Evolutionary conservation across 2,113 vertebrate genomes (phyloP), one percentile per base, ranked within the genome.

Genomic region (Oncorhynchus mykiss): DNA sequence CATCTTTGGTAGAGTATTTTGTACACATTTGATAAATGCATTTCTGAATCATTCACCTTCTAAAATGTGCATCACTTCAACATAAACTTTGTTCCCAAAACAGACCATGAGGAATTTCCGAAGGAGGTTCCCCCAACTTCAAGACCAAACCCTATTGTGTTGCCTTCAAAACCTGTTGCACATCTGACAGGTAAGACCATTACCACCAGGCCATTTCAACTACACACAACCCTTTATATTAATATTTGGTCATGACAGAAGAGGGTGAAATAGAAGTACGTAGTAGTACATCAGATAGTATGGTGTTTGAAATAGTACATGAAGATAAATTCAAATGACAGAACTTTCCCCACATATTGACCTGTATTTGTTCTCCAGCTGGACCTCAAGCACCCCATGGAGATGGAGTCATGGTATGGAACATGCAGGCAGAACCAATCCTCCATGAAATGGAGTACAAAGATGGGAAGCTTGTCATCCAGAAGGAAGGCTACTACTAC

Each of bases 401-500:
- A 0, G 59, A 80, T 0, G 27, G 82, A 0, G 76, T 88, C 0
- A 67, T 96, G 83, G 68, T 78, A 0, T 97, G 95, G 96, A 91
- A 91, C 67, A 51, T 24, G 0, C 7, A 3, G 0, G 90, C 90
- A n/a, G 45, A 84, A 0, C 84, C 91, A 9, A 82, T 95, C 74
- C 69, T 92, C 20, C 69, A 92, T 4, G 73, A 90, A 25, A 84
- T 97, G 69, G 2, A 22, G 6, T 95, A 95, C 87, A 74, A 2
- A 0, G 2, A 91, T 0, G 85, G 89, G 0, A 82, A 84, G 1
- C 89, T 97, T 2, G 45, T 92, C 66, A 84, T 92, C 22, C 64
- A 73, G 25, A 78, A 82, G 31, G 80, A 93, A 0, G 95, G 95
- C 2, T 92, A 82, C 78, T 97, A 96, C 70, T 94, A 91, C 8